Conservation (phyloP, 2,797 vertebrate genomes). For the Enteromius trimaculatus region DNA sequence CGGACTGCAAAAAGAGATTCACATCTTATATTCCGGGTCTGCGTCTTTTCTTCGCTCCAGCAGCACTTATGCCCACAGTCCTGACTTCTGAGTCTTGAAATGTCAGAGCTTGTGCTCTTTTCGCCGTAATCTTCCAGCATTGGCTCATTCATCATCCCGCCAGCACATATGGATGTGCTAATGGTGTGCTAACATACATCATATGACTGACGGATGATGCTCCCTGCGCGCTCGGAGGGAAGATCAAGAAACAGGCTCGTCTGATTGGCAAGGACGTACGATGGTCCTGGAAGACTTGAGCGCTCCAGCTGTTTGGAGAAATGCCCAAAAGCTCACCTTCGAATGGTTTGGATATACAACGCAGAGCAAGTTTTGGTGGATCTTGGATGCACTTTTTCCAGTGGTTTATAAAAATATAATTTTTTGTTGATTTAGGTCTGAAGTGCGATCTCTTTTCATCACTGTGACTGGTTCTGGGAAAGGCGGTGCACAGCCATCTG, state of each 20-base stretch:
- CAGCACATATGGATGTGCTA: constrained; percentile 22
- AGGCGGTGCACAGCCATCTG: not conserved
- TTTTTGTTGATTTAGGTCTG: not conserved
- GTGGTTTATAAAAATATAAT: not conserved
- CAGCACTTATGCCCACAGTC: not conserved
- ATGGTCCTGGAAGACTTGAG: not conserved
- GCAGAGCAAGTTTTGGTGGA: no score
- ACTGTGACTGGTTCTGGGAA: not conserved
- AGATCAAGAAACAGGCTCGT: not conserved
- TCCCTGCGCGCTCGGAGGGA: not conserved
- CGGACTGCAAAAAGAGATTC: not conserved
- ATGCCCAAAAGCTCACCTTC: not conserved
- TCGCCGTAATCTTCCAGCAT: not conserved
- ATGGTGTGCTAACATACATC: constrained; percentile 20
- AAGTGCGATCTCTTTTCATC: not conserved
- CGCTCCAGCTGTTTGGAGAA: constrained; percentile 5
- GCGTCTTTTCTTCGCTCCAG: not conserved
- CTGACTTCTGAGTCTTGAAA: not conserved
- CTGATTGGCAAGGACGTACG: not conserved
- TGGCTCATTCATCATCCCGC: not conserved
- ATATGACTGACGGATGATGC: not conserved
- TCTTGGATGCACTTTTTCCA: no score
- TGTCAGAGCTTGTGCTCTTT: constrained; percentile 23
- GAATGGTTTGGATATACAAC: no score
- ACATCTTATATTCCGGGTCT: not conserved